phyloP scores from a whole-genome alignment of 2,888 invertebrate species.

The Polyploca ridens region DNA sequence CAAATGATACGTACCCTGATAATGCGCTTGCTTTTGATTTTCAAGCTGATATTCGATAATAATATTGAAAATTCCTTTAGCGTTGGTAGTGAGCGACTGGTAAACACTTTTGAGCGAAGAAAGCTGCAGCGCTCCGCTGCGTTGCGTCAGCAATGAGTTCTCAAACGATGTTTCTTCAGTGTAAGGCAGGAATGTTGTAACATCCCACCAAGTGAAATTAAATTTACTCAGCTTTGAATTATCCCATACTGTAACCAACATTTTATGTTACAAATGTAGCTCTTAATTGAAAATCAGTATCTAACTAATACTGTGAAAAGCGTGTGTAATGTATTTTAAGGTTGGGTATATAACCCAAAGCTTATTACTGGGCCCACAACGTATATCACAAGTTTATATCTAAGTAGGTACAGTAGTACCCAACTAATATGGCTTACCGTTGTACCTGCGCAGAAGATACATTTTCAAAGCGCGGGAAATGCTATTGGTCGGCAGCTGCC shows the following conservation, averaged over 20 bases:
- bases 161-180: conserved; percentile 93
- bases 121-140: conserved; percentile 90
- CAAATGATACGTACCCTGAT: conserved; percentile 86
- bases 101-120: conserved; percentile 96
- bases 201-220: conserved; percentile 96
- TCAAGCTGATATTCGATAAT: conserved; percentile 93
- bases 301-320: conserved; percentile 10
- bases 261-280: background rate
- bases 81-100: conserved; percentile 94
- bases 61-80: conserved; percentile 92
- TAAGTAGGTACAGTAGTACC: too few relatives aligned
- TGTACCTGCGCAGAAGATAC: too few relatives aligned
- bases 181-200: conserved; percentile 93
- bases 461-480: too few relatives aligned
- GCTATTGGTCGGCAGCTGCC: too few relatives aligned
- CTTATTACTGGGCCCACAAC: too few relatives aligned
- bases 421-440: too few relatives aligned
- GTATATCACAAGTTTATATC: too few relatives aligned
- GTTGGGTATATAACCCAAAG: too few relatives aligned
- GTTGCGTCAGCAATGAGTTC: conserved; percentile 92
- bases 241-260: conserved; percentile 90
- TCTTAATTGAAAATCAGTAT: conserved; percentile 2
- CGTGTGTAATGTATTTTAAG: too few relatives aligned
- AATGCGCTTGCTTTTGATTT: conserved; percentile 88
- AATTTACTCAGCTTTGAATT: conserved; percentile 92